Percentiles rank a stretch among this genome's conserved stretches.
phyloP scores from a whole-genome alignment of 1,140 invertebrate species.

The Riptortus pedestris region DNA sequence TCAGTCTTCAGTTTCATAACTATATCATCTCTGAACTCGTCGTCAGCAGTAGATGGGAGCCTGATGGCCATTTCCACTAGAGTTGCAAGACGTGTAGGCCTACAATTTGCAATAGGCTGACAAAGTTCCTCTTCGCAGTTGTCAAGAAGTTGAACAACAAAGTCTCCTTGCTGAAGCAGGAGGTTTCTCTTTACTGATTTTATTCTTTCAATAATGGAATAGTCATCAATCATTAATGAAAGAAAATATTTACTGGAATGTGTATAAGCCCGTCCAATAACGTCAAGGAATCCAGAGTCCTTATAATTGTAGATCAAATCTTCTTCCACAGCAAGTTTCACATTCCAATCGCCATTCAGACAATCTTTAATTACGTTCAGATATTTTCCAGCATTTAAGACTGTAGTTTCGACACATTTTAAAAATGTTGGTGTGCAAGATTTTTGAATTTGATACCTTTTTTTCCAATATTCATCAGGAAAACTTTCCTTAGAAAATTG shows the following conservation, averaged over 20 bases:
- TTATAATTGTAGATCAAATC: constrained; percentile 63
- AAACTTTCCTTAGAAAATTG: constrained; percentile 55
- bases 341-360: constrained; percentile 67
- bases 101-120: constrained; percentile 77
- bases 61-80: constrained; percentile 75
- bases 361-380: constrained; percentile 92
- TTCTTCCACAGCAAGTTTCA: constrained; percentile 63
- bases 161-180: constrained; percentile 82
- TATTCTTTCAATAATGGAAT: constrained; percentile 80
- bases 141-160: constrained; percentile 91
- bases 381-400: constrained; percentile 92
- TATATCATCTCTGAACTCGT: constrained; percentile 90
- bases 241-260: constrained; percentile 83
- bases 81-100: constrained; percentile 72
- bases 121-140: constrained; percentile 82
- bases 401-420: constrained; percentile 72
- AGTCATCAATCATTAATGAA: constrained; percentile 79
- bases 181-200: constrained; percentile 91
- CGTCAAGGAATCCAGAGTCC: constrained; percentile 68
- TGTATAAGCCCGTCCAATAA: constrained; percentile 80
- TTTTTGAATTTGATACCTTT: constrained; percentile 70
- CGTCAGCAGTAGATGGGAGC: constrained; percentile 72
- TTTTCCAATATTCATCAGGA: constrained; percentile 93
- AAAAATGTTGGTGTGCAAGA: constrained; percentile 82
- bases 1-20: constrained; percentile 76